Evolutionary conservation across 2,113 vertebrate genomes (phyloP).

Genomic region (Rhinoptilus africanus): DNA sequence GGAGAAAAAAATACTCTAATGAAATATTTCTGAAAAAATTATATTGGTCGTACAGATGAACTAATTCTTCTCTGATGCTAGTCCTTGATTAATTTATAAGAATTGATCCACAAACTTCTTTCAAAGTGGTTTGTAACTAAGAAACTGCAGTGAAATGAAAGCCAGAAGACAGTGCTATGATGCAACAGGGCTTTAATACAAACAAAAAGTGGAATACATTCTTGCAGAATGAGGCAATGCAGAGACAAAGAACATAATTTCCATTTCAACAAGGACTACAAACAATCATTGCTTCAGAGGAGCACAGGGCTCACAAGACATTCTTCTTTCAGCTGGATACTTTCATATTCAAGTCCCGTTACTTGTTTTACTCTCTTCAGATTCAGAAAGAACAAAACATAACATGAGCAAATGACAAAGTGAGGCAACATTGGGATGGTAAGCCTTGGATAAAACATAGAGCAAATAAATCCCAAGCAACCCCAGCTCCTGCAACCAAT

Average conservation of each 20-base stretch:
- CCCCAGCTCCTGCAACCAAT: not conserved
- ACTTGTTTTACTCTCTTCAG: not conserved
- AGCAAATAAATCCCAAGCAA: not conserved
- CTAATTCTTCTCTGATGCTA: not conserved
- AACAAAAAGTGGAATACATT: not conserved
- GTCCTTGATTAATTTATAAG: too few species aligned
- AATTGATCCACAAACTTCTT: not conserved
- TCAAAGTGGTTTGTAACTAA: not conserved
- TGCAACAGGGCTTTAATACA: slow-evolving; percentile 55
- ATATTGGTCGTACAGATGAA: not conserved
- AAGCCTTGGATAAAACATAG: slow-evolving; percentile 19
- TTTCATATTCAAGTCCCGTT: not conserved
- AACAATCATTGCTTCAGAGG: not conserved
- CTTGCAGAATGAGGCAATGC: not conserved
- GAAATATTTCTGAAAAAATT: not conserved
- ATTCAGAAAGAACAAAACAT: not conserved
- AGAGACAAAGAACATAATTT: not conserved
- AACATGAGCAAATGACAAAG: not conserved
- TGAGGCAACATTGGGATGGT: not conserved
- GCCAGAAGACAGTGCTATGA: not conserved
- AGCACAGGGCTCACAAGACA: not conserved
- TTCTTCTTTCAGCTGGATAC: not conserved
- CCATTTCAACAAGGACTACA: not conserved
- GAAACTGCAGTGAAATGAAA: not conserved
- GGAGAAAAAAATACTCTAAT: not conserved